Evolutionary conservation across 2,797 vertebrate species (phyloP).

Genomic region (Artibeus lituratus): DNA sequence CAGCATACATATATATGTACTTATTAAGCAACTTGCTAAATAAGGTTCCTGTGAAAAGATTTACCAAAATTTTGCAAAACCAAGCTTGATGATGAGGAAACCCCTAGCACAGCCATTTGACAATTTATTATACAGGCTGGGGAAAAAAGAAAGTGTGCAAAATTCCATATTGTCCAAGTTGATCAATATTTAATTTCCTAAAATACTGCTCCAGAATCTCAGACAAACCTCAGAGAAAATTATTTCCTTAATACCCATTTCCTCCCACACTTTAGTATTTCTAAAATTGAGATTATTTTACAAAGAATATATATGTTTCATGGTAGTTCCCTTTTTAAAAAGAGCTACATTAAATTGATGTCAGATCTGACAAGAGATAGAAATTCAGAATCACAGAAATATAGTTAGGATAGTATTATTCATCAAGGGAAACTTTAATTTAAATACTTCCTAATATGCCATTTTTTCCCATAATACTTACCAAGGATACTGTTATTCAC

Average conservation of each 20-base stretch:
- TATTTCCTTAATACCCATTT: conserved; percentile 26
- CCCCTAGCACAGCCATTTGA: not conserved
- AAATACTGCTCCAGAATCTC: not conserved
- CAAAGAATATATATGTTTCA: not conserved
- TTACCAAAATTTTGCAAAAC: not conserved
- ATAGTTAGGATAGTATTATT: not conserved
- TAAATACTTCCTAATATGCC: conserved; percentile 22
- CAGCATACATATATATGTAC: not conserved
- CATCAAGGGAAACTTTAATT: not conserved
- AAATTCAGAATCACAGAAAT: not conserved
- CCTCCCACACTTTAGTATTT: not conserved
- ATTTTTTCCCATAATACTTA: conserved; percentile 3
- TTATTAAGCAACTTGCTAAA: conserved; percentile 37
- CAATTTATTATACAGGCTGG: not conserved
- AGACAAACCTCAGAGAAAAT: not conserved
- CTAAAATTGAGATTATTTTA: conserved; percentile 28
- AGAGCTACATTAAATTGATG: not conserved
- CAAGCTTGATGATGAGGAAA: not conserved
- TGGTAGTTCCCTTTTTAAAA: not conserved
- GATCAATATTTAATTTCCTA: conserved; percentile 9
- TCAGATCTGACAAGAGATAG: not conserved
- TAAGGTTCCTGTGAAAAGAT: not conserved
- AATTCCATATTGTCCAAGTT: not conserved
- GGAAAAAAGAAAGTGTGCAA: not conserved
- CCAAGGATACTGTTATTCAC: not conserved